Conservation (phyloP, 2,888 invertebrate genomes). For the Dinocampus coccinellae region DNA sequence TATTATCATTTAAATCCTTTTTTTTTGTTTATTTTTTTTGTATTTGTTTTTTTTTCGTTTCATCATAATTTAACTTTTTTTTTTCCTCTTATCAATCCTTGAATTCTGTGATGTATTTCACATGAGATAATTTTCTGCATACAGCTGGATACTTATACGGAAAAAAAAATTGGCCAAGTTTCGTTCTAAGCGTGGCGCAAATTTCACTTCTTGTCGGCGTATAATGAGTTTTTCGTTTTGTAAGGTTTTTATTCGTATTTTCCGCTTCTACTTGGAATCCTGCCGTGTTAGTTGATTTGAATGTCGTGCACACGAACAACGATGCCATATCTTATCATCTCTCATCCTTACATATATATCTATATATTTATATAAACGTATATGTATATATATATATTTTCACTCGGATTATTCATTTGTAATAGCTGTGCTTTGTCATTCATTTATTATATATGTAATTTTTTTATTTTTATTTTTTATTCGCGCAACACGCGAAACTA, state of each 20-base stretch:
- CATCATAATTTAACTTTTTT: neutral
- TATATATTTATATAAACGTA: conserved; percentile 1
- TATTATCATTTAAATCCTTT: conserved; percentile 49
- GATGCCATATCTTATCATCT: conserved; percentile 20
- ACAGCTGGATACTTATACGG: conserved; percentile 1
- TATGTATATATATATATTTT: neutral
- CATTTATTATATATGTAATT: conserved; percentile 24
- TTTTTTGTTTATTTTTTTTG: conserved; percentile 30
- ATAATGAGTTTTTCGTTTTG: conserved; percentile 43
- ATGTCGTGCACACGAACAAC: conserved; percentile 33
- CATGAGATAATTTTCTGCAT: conserved; percentile 9
- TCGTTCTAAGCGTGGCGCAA: conserved; percentile 3
- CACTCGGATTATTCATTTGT: neutral
- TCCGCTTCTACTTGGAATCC: conserved; percentile 14
- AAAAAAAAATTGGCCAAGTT: conserved; percentile 25
- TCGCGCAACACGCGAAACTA: conserved; percentile 1
- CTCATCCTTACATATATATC: conserved; percentile 27
- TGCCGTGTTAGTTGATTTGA: conserved; percentile 39
- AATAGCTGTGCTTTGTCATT: neutral
- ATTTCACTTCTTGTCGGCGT: conserved; percentile 34
- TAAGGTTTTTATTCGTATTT: neutral
- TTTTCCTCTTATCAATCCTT: neutral
- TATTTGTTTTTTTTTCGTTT: conserved; percentile 17
- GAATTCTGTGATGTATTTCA: neutral
- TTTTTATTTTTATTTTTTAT: conserved; percentile 8